Base-by-base conservation (phyloP, 2,797 vertebrate genomes). In the Astyanax mexicanus region DNA sequence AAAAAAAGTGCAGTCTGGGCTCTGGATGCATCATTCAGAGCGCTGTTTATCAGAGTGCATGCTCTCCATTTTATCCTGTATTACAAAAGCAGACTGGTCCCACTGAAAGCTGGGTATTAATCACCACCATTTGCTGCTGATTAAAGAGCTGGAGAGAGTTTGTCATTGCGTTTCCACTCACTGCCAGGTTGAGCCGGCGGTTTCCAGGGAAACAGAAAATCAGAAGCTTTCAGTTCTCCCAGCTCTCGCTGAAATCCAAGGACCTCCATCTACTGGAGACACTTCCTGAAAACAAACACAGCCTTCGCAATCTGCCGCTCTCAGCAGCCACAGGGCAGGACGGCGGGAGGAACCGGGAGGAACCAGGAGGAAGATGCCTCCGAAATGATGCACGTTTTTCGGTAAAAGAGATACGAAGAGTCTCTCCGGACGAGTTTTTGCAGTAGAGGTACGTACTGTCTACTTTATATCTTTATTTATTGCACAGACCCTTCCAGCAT, bases 141-240 rank as follows among this genome's bases (percentile, higher is more conserved):
- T 90, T 87, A 91, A 84, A 89, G 80, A 86, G 86, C 87, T 54
- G 85, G 69, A 84, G 87, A 90, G 89, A 88, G 87, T 86, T 88
- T 91, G 87, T 88, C 86, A 80, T 92, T 86, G 88, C 89, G 87
- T 92, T 92, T 91, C 88, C 89, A 88, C 88, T 93, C 90, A 77
- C 87, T 90, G 91, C 88, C 91, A 92, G 90, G 88, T 83, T 84
- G 80, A 88, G 83, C 67, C 85, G n/a, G n/a, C 92, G 90, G 93
- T 94, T 94, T 93, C 93, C 93, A 94, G 89, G 93, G 93, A 93
- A 94, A 94, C 93, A 91, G 89, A 91, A 90, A 91, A 90, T 92
- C 89, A 91, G 92, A 92, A 92, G 89, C 92, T 92, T 92, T 91
- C 87, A 88, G 86, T 80, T 92, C 89, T 84, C 81, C 84, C 86